Conservation (phyloP, 2,113 vertebrate genomes). For the Vanacampus margaritifer region DNA sequence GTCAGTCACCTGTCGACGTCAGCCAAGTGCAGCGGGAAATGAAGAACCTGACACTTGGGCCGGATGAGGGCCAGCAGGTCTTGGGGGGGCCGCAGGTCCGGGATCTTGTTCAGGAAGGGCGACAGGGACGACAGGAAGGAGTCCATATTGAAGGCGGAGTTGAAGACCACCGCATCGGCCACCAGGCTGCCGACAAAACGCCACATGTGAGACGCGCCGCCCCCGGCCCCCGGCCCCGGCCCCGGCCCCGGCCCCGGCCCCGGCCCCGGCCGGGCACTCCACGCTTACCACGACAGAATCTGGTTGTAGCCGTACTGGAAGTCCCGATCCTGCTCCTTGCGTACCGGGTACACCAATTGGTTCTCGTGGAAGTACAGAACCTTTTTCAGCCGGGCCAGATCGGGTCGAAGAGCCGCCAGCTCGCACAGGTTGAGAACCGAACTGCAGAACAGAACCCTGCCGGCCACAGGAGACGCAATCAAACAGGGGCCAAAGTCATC, state of each 20-base stretch:
- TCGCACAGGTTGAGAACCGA: conserved; percentile 94
- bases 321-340: conserved; percentile 87
- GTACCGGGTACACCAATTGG: conserved; percentile 91
- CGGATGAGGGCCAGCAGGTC: conserved; percentile 83
- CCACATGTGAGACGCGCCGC: background rate
- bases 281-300: conserved; percentile 71
- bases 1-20: conserved; percentile 83
- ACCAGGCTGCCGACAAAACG: conserved; percentile 75
- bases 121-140: conserved; percentile 87
- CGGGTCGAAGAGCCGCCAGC: conserved; percentile 85
- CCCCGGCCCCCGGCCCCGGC: too few relatives aligned
- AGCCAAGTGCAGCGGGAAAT: conserved; percentile 87
- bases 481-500: background rate
- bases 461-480: background rate
- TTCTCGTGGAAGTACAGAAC: conserved; percentile 97
- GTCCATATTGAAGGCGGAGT: conserved; percentile 89
- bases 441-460: conserved; percentile 88
- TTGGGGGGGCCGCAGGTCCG: conserved; percentile 89
- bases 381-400: conserved; percentile 87
- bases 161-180: conserved; percentile 85
- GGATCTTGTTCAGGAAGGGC: conserved; percentile 89
- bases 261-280: background rate
- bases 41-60: conserved; percentile 85
- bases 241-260: background rate
- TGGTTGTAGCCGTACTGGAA: conserved; percentile 99